Percentiles rank a stretch among this genome's conserved stretches.
These are phyloP conservation scores for rabbit (Oryctolagus cuniculus) DNA, from an alignment of 2,113 vertebrate genomes.

Conservation along the genomic window mOryCun1.1 NC_091436.1:113090501-113091000, in stretches of 20 bases:
- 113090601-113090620: neutral
- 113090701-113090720: constrained; percentile 38
- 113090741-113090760: neutral
- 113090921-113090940: neutral
- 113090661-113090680: neutral
- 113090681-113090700: neutral
- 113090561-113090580: neutral
- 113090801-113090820: neutral
- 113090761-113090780: neutral
- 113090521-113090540: neutral
- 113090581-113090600: neutral
- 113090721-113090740: neutral
- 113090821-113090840: neutral
- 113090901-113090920: neutral
- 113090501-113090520: neutral
- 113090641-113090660: neutral
- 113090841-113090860: neutral
- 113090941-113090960: neutral
- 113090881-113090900: constrained; percentile 20
- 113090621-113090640: neutral
- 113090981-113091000: neutral
- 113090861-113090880: neutral
- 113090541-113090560: neutral
- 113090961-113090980: neutral
- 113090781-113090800: neutral